Conservation (phyloP, 2,888 invertebrate species). For the Ecliptopera silaceata region DNA sequence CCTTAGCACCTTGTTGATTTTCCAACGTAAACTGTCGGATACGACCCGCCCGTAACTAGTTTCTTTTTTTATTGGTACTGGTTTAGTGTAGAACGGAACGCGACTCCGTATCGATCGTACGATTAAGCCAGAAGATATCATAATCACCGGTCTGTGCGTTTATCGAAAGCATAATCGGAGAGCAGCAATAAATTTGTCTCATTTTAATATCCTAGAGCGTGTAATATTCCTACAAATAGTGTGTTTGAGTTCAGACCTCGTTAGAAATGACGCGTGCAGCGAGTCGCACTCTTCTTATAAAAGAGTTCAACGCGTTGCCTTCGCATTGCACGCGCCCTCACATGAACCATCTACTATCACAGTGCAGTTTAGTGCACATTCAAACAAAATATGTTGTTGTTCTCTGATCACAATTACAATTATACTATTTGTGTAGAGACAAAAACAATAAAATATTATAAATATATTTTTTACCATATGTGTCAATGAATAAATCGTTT, state of each 20-base stretch:
- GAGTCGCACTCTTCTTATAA: conserved; percentile 52
- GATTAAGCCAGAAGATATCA: conserved; percentile 80
- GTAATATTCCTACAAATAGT: conserved; percentile 65
- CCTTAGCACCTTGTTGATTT: conserved; percentile 78
- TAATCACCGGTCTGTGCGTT: conserved; percentile 81
- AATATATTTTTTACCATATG: too few species aligned
- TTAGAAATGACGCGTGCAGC: conserved; percentile 47
- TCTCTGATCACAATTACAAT: too few species aligned
- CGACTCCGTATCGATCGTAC: conserved; percentile 76
- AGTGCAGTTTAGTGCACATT: not conserved
- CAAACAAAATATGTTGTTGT: too few species aligned
- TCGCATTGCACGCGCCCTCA: conserved; percentile 3
- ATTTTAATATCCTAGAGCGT: conserved; percentile 79
- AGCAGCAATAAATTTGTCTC: conserved; percentile 80
- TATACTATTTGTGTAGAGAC: not conserved
- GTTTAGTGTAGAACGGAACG: conserved; percentile 80
- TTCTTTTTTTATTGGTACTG: conserved; percentile 80
- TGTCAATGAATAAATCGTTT: not conserved
- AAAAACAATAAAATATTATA: too few species aligned
- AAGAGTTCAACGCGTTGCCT: conserved; percentile 74
- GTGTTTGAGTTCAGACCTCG: conserved; percentile 64
- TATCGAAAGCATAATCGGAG: conserved; percentile 80
- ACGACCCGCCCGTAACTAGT: conserved; percentile 72
- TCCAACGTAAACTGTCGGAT: conserved; percentile 77
- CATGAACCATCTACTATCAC: not conserved